Base-by-base conservation (phyloP, 1,140 invertebrate genomes). In the Drosophila aff. region DNA sequence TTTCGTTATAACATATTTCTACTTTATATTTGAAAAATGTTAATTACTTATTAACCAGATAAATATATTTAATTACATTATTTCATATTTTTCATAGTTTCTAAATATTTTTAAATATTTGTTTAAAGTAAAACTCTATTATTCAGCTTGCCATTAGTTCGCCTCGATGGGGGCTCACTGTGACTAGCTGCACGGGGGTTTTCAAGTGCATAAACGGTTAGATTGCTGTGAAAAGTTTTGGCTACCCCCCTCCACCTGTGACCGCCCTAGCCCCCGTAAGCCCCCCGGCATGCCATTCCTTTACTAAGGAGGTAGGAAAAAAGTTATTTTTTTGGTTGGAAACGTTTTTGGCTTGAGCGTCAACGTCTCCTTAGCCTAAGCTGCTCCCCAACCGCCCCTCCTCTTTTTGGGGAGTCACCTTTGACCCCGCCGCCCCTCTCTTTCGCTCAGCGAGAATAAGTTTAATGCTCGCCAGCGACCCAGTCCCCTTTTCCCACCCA, bases 261-360 rank as follows among this genome's bases (percentile, higher is more conserved):
- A 31, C 52, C 33, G 15, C 21, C 44, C 40, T 21, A 36, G 15
- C 36, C 49, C 26, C 13, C 10, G 0, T 33, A 33, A 33, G 23
- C 10, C 33, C 33, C 33, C 33, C 33, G 1, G 16, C 13, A n/a
- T 11, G n/a, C 33, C 41, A 16, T 67, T 38, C 47, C 41, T 21
- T n/a, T 26, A 5, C 28, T 23, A 1, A 21, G 31, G n/a, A 21
- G 31, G 13, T 38, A 23, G 10, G 8, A 18, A 28, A 28, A 72
- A 58, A 65, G 52, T 71, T 63, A 26, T 61, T 76, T 76, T 58
- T 58, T 52, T 52, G 28, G 58, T 49, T 49, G 52, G 21, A 79
- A 79, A 61, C 65, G 83, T 87, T 87, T 86, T 86, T 69, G 59
- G 79, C 69, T 82, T 69, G 82, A 85, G 79, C 77, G 66, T 65